Conservation (phyloP, 2,113 vertebrate genomes). For the Epinephelus fuscoguttatus region DNA sequence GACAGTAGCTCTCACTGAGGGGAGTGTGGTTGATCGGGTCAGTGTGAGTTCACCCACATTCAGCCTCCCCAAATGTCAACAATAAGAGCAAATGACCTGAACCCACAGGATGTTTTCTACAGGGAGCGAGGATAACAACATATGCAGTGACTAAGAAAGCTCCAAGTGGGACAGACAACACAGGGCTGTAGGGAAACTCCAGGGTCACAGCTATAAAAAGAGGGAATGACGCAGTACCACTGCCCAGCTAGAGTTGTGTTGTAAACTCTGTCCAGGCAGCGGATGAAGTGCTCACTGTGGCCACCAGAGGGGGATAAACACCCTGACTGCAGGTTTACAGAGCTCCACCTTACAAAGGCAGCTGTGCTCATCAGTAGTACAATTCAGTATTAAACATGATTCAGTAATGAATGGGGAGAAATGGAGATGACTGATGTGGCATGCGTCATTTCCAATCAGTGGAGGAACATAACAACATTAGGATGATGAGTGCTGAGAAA, state of each 20-base stretch:
- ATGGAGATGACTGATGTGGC: conserved; percentile 56
- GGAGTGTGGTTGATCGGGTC: conserved; percentile 71
- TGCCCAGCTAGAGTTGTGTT: conserved; percentile 63
- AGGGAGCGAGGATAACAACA: conserved; percentile 84
- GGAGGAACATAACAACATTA: conserved; percentile 73
- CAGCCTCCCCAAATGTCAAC: conserved; percentile 83
- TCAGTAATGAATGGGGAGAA: conserved; percentile 50
- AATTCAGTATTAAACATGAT: conserved; percentile 55
- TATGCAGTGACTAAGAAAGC: conserved; percentile 85
- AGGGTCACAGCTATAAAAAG: conserved; percentile 86
- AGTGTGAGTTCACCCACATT: conserved; percentile 82
- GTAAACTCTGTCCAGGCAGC: conserved; percentile 61
- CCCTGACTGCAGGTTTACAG: conserved; percentile 50
- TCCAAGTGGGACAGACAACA: conserved; percentile 83
- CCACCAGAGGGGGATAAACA: conserved; percentile 82
- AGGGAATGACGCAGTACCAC: conserved; percentile 79
- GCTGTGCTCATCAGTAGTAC: conserved; percentile 32
- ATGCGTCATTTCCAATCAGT: conserved; percentile 69
- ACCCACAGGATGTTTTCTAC: conserved; percentile 88
- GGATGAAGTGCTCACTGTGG: conserved; percentile 6
- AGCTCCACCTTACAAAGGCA: conserved; percentile 27
- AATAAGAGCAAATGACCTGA: conserved; percentile 83
- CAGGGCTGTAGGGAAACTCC: conserved; percentile 86
- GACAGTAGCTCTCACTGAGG: conserved; percentile 73
- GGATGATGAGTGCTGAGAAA: conserved; percentile 59